phyloP scores from a whole-genome alignment of 2,113 vertebrate species.

The Pangasianodon gigas region DNA sequence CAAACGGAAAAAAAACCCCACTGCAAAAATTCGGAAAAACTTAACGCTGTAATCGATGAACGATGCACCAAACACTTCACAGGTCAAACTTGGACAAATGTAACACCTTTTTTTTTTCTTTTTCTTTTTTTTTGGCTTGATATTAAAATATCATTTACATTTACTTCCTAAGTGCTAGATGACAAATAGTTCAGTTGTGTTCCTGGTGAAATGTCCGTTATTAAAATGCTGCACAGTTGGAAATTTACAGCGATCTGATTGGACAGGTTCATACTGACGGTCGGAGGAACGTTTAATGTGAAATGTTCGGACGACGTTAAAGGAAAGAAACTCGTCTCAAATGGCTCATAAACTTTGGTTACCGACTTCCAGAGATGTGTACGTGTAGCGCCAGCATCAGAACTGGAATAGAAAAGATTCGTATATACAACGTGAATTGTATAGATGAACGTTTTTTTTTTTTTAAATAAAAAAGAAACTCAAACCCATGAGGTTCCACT shows the following conservation, averaged over 20 bases:
- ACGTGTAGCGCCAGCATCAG: slow-evolving; percentile 67
- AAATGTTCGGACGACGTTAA: slow-evolving; percentile 38
- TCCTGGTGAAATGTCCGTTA: slow-evolving; percentile 61
- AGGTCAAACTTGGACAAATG: slow-evolving; percentile 78
- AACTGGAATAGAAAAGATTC: slow-evolving; percentile 70
- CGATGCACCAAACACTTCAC: slow-evolving; percentile 81
- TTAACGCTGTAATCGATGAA: slow-evolving; percentile 75
- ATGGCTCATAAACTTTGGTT: slow-evolving; percentile 77
- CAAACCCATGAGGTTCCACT: neutral
- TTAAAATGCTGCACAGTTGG: slow-evolving; percentile 48
- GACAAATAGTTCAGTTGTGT: slow-evolving; percentile 60
- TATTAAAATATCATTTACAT: slow-evolving; percentile 84
- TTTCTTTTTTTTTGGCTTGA: slow-evolving; percentile 69
- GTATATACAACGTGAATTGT: neutral
- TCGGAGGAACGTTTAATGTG: neutral
- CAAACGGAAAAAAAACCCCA: slow-evolving; percentile 66
- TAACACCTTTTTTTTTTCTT: slow-evolving; percentile 68
- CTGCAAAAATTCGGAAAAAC: slow-evolving; percentile 65
- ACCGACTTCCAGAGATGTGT: slow-evolving; percentile 72
- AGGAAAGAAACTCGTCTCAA: slow-evolving; percentile 58
- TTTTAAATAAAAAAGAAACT: neutral
- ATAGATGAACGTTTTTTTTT: neutral
- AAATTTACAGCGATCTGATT: slow-evolving; percentile 31
- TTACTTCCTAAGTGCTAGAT: slow-evolving; percentile 78
- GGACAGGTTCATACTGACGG: neutral